Conservation (phyloP, 2,113 vertebrate species). For the Chrysemys picta region DNA sequence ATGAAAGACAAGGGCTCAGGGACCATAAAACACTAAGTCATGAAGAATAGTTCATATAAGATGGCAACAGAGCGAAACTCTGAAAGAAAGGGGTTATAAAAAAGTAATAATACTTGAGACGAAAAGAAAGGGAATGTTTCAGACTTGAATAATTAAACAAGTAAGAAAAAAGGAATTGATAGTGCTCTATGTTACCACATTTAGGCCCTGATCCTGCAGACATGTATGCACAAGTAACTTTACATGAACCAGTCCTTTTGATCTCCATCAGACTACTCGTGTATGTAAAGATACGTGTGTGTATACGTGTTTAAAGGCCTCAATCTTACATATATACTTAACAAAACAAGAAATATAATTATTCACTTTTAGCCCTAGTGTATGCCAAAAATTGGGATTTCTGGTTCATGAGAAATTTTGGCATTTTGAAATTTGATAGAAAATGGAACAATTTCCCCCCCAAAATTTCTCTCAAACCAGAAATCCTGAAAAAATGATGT, state of each 20-base stretch:
- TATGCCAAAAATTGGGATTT: not conserved
- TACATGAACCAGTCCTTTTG: not conserved
- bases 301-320: not conserved
- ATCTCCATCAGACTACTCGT: not conserved
- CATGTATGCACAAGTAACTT: not conserved
- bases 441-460: not conserved
- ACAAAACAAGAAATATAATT: not conserved
- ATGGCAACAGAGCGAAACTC: constrained; percentile 32
- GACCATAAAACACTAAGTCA: constrained; percentile 49
- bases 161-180: not conserved
- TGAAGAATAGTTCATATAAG: constrained; percentile 41
- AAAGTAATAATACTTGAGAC: constrained; percentile 12
- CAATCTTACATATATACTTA: not conserved
- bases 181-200: fast-evolving
- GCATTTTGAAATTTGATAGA: not conserved
- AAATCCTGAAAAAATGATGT: not conserved
- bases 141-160: not conserved
- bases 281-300: not conserved
- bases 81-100: not conserved
- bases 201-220: not conserved
- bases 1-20: constrained; percentile 52
- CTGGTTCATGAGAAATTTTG: not conserved
- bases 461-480: not conserved
- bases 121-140: not conserved
- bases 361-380: not conserved